Conservation (phyloP, 1,140 invertebrate species). For the Hycleus cichorii region DNA sequence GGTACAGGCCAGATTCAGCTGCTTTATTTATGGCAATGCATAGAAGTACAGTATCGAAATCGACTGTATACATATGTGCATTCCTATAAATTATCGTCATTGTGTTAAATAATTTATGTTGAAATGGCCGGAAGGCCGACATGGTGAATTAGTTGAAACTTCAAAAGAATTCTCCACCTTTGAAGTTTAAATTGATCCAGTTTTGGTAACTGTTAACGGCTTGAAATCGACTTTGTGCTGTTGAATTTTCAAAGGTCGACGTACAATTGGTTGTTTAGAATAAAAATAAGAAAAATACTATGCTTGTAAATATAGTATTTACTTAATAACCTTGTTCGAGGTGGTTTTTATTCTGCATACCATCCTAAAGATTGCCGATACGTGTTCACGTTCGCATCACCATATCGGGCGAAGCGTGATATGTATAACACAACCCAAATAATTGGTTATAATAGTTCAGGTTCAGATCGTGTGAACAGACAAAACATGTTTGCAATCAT, state of each 20-base stretch:
- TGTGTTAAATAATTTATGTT: conserved; percentile 27
- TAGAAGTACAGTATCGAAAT: conserved; percentile 25
- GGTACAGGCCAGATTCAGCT: background rate
- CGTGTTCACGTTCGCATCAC: conserved; percentile 30
- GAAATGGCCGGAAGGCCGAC: background rate
- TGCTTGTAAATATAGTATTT: conserved; percentile 26
- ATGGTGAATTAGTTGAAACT: too few species aligned
- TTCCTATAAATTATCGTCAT: conserved; percentile 31
- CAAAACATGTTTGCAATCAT: conserved; percentile 18
- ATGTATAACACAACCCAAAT: conserved; percentile 39
- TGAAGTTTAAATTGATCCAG: too few species aligned
- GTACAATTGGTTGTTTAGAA: conserved; percentile 12
- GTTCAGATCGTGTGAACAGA: conserved; percentile 38
- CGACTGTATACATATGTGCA: conserved; percentile 19
- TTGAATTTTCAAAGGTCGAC: conserved; percentile 3
- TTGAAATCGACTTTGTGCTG: too few species aligned
- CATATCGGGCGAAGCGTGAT: conserved; percentile 32
- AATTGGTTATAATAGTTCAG: conserved; percentile 39
- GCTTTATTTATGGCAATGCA: conserved; percentile 28
- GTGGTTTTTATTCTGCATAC: conserved; percentile 24
- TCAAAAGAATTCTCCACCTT: too few species aligned
- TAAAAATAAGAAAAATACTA: conserved; percentile 10
- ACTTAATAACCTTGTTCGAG: conserved; percentile 28
- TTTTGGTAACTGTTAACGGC: too few species aligned
- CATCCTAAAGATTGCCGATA: conserved; percentile 27